Evolutionary conservation across 2,113 vertebrate species (phyloP), one percentile per base, ranked within the genome.

Genomic region (Varanus komodoensis): DNA sequence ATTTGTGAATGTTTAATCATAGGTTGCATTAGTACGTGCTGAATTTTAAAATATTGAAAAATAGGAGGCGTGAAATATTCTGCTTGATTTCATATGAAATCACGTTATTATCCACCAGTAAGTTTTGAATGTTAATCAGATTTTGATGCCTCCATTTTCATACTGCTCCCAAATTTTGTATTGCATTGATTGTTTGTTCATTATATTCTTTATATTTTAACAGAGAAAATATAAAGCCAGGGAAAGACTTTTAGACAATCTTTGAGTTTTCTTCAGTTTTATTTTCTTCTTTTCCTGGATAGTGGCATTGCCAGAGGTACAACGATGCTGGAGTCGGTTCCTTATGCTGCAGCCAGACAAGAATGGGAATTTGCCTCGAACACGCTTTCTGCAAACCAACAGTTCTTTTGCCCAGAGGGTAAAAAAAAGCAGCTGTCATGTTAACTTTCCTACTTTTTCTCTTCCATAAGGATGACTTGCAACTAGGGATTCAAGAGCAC

Each of bases 281-380:
- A 6, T n/a, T 78, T 23, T n/a, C 19, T n/a, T 86, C 8, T 77
- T 89, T 29, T 89, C 87, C 87, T 50, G 29, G 6, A 92, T 77
- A 1, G 0, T 91, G 75, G 11, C 90, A 38, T 8, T 84, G n/a
- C 92, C 91, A 80, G 89, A 95, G 90, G 80, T 94, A 8, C 69
- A 92, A 64, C 93, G 68, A 69, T 92, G 68, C 21, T 94, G 93
- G 93, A 91, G 75, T 14, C 38, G 90, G 44, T 93, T 89, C 68
- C 87, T 90, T 32, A 86, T 91, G 52, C 77, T 95, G 52, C 79
- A 93, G 4, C 86, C 78, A 50, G 14, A 91, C 57, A 2, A 54
- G 88, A 92, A 93, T 38, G 89, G 93, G 89, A 93, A 92, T 0
- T 0, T 84, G 6, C 90, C 85, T 71, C 87, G 68, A 44, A 79